Base-by-base conservation (phyloP, 2,888 invertebrate genomes). In the Xylocampa areola region DNA sequence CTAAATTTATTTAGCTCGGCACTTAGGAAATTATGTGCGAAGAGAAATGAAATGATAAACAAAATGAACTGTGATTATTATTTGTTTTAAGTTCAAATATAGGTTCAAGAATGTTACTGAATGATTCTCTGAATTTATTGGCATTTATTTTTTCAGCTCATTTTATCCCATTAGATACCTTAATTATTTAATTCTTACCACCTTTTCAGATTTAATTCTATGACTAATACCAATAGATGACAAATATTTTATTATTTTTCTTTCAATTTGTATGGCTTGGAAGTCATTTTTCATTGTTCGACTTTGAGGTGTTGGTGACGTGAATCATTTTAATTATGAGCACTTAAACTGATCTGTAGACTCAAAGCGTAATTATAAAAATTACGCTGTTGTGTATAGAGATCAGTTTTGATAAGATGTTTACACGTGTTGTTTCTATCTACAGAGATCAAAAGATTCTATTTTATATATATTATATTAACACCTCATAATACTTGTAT, bases 371-470 rank as follows among this genome's bases (percentile, higher is more conserved):
- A n/a, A n/a, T n/a, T n/a, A n/a, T 30, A 49, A 17, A 57, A 65
- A 65, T 66, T 65, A 47, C 45, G 21, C 14, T 35, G 66, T 49
- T 39, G 39, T 48, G 39, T 54, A 30, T 63, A 7, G 33, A 40
- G 40, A 40, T 40, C 17, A 11, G 10, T 25, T n/a, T 14, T 27
- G 40, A 25, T 68, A 63, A 62, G 29, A 39, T 25, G 41, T 69
- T 66, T 71, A 66, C 65, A 66, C 72, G 72, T 66, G 72, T 66
- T 65, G 36, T 27, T 11, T 35, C 21, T 65, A 70, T 70, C 70
- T 50, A 30, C 10, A 32, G 58, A 43, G 49, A 70, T 71, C 66
- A 49, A 45, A 57, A 66, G 29, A 63, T 68, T 52, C 39, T 45
- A 45, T 45, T 53, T 54, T 27, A 23, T 49, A 23, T 45, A 45